Percentiles rank a stretch among this genome's conserved stretches.
These are phyloP conservation scores for Proterorhinus semilunaris DNA, from an alignment of 2,113 vertebrate species.

Conservation along the genomic window DNA sequence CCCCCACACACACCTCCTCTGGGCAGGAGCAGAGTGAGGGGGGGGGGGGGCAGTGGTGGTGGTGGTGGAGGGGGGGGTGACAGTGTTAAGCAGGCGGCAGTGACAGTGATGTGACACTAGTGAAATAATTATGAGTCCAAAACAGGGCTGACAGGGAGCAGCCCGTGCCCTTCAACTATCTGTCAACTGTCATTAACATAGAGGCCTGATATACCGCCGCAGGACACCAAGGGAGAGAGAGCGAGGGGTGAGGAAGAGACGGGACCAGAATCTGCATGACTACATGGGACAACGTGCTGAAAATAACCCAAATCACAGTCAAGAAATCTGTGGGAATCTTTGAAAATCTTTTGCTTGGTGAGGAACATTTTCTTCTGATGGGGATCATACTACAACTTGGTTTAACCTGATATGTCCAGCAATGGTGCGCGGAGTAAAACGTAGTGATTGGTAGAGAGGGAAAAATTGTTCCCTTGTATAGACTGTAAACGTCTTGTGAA, in stretches of 20 bases:
- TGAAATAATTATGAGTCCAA: slow-evolving; percentile 99
- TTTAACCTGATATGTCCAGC: not conserved
- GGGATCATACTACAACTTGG: not conserved
- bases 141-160: slow-evolving; percentile 98
- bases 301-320: slow-evolving; percentile 27
- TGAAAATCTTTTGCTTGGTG: slow-evolving; percentile 1
- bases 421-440: not conserved
- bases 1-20: slow-evolving; percentile 48
- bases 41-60: not conserved
- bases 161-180: slow-evolving; percentile 95
- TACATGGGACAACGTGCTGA: slow-evolving; percentile 27
- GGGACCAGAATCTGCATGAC: slow-evolving; percentile 22
- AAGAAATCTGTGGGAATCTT: not conserved
- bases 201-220: slow-evolving; percentile 78
- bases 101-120: slow-evolving; percentile 99
- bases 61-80: slow-evolving; percentile 70
- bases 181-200: slow-evolving; percentile 96
- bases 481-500: too few species aligned
- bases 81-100: slow-evolving; percentile 89
- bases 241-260: slow-evolving; percentile 32
- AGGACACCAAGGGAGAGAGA: slow-evolving; percentile 31
- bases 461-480: not conserved
- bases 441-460: not conserved
- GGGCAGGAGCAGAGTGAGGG: slow-evolving; percentile 42
- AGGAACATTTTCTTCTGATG: not conserved